Evolutionary conservation across 2,888 invertebrate species (phyloP).

Genomic region (Plutella xylostella): DNA sequence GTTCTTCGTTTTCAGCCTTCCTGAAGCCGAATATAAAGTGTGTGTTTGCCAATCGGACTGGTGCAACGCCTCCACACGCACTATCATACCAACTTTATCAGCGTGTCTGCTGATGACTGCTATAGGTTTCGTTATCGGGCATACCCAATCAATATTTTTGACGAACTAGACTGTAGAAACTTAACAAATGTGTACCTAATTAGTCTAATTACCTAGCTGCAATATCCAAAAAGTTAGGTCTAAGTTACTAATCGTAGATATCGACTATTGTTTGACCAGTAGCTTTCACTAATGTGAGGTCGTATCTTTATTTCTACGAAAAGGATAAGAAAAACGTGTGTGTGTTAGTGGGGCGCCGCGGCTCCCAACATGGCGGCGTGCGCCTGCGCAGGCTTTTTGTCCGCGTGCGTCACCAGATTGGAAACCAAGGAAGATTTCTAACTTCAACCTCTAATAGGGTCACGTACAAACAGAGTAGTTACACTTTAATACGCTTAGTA

Average conservation of each 20-base stretch:
- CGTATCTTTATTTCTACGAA: slow-evolving; percentile 62
- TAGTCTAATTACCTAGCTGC: too few relatives aligned
- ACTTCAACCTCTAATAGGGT: slow-evolving; percentile 14
- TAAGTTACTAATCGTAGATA: slow-evolving; percentile 32
- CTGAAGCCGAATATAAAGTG: slow-evolving; percentile 48
- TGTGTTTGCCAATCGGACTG: slow-evolving; percentile 54
- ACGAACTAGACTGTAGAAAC: too few relatives aligned
- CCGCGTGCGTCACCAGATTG: slow-evolving; percentile 44
- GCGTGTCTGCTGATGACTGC: background rate
- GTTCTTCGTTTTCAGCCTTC: slow-evolving; percentile 38
- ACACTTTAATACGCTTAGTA: too few relatives aligned
- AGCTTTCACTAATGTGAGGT: slow-evolving; percentile 65
- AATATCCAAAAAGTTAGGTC: background rate
- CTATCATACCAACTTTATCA: too few relatives aligned
- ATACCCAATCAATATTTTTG: too few relatives aligned
- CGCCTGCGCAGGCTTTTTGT: slow-evolving; percentile 46
- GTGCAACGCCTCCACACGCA: slow-evolving; percentile 36
- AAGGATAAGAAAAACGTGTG: slow-evolving; percentile 57
- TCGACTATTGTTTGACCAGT: slow-evolving; percentile 55
- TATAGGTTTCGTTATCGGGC: background rate
- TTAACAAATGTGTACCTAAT: too few relatives aligned
- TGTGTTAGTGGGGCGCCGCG: slow-evolving; percentile 66
- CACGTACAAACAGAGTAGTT: too few relatives aligned
- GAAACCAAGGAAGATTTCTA: slow-evolving; percentile 43
- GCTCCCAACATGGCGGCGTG: slow-evolving; percentile 25